Evolutionary conservation across 2,113 vertebrate species (phyloP), one percentile per base, ranked within the genome.

Genomic region (Colossoma macropomum): DNA sequence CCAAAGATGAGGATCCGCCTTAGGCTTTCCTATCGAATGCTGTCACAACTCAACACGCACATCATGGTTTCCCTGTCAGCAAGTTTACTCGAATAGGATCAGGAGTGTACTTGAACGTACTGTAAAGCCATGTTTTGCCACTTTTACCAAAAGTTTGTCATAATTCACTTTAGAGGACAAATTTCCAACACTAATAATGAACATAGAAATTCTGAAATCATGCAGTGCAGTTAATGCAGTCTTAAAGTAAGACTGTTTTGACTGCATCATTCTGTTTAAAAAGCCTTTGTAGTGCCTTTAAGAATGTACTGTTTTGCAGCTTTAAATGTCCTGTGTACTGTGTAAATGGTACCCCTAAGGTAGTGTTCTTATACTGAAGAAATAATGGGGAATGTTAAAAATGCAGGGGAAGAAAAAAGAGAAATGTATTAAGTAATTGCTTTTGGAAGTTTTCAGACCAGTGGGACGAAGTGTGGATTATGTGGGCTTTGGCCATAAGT

Each of bases 41-140:
- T 92, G 91, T 94, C 91, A 87, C 73, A 89, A 86, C 63, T 88
- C 80, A 90, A 91, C 90, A 87, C 89, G 90, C 92, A 91, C 92
- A 92, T 89, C 87, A 79, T 74, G 78, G 84, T 87, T 85, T 86
- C 86, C 85, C 86, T 79, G 77, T 84, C 83, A 63, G 79, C 52
- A 78, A 38, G 25, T 41, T 65, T 79, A 72, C 25, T 76, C 28
- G 13, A 66, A 54, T 13, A 34, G 48, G 15, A 16, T 41, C 32
- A 19, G 74, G 50, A 56, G 81, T 25, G 65, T 77, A 34, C 59
- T 32, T 77, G 81, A 82, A 60, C 45, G 13, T 68, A 77, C 45
- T 59, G 56, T 80, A 77, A 38, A 84, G 28, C 23, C 80, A 65
- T 68, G 12, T 73, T 52, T 52, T 54, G 8, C 7, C 16, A 50